Evolutionary conservation across 2,113 vertebrate genomes (phyloP).

Genomic region (Lontra canadensis): DNA sequence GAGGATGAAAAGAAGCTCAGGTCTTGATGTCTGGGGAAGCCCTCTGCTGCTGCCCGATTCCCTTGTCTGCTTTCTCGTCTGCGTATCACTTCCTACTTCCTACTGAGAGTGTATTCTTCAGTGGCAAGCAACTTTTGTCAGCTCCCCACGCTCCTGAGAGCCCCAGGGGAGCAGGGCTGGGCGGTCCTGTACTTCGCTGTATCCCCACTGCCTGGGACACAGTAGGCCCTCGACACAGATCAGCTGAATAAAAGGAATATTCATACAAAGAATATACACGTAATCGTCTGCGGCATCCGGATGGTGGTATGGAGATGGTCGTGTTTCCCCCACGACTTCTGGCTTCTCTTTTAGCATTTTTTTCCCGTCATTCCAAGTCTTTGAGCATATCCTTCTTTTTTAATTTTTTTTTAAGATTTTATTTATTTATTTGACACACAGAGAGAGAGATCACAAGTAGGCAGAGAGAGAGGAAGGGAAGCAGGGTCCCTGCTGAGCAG

Average conservation of each 20-base stretch:
- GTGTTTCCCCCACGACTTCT: background rate
- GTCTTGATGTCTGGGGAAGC: background rate
- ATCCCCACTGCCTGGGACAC: background rate
- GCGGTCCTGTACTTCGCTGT: background rate
- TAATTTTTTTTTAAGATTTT: too few relatives aligned
- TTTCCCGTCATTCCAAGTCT: background rate
- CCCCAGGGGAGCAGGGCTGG: background rate
- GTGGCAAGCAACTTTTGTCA: background rate
- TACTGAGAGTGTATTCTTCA: too few relatives aligned
- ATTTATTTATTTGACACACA: too few relatives aligned
- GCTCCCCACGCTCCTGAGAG: accelerated
- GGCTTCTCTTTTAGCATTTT: background rate
- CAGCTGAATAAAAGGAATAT: background rate
- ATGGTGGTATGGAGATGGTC: background rate
- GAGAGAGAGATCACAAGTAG: too few relatives aligned
- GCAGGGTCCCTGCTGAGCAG: too few relatives aligned
- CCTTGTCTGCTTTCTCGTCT: background rate
- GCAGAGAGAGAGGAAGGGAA: too few relatives aligned
- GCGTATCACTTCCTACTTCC: background rate
- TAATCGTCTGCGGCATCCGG: background rate
- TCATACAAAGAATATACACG: background rate
- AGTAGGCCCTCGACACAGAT: background rate
- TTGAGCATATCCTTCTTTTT: background rate
- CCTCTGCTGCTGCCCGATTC: background rate
- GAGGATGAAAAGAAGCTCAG: background rate